Evolutionary conservation across 1,140 invertebrate genomes (phyloP).

Genomic region (Apocrypta bakeri): DNA sequence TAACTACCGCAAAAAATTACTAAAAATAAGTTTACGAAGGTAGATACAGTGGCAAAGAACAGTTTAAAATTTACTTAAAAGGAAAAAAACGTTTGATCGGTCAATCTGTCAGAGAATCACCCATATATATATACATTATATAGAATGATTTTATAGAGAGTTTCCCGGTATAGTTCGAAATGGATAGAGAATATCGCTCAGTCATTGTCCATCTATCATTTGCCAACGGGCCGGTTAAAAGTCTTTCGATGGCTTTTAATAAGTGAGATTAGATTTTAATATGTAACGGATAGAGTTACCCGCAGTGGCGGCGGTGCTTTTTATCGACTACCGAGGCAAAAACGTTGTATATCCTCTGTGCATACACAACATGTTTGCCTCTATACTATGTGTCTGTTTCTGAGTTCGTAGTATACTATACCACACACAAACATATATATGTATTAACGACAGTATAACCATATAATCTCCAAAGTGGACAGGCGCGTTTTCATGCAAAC

Average conservation of each 20-base stretch:
- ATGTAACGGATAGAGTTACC: neutral
- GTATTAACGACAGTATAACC: neutral
- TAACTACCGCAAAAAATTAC: too few species aligned
- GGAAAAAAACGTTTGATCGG: too few species aligned
- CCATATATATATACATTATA: too few species aligned
- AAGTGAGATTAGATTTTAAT: conserved; percentile 35
- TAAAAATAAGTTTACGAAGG: too few species aligned
- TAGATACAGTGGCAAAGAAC: too few species aligned
- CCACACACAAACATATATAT: too few species aligned
- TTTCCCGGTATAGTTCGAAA: neutral
- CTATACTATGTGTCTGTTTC: neutral
- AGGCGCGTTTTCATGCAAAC: neutral
- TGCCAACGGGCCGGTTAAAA: neutral
- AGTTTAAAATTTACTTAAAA: too few species aligned
- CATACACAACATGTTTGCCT: neutral
- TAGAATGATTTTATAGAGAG: neutral
- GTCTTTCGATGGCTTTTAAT: conserved; percentile 7
- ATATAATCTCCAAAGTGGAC: neutral
- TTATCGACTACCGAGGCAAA: neutral
- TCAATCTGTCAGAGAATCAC: too few species aligned
- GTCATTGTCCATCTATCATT: conserved; percentile 35
- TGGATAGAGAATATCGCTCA: neutral
- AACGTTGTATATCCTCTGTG: neutral
- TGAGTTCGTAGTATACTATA: too few species aligned
- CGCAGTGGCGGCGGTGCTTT: neutral